phyloP scores from a whole-genome alignment of 2,113 vertebrate genomes.

The Arenaria interpres region DNA sequence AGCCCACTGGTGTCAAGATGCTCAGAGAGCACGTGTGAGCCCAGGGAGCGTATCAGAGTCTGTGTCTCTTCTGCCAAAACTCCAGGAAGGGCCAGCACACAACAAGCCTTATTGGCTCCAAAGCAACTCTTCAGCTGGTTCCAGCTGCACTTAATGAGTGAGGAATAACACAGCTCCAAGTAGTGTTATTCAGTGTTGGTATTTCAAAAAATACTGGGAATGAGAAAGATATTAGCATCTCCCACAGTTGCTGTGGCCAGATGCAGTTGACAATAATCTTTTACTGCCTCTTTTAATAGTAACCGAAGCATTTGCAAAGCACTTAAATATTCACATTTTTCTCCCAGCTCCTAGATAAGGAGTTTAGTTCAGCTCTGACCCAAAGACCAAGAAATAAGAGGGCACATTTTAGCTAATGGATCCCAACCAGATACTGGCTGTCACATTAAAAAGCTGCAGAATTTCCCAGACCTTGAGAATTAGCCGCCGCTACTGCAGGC shows the following conservation, averaged over 20 bases:
- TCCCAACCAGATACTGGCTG: background rate
- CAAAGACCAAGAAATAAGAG: background rate
- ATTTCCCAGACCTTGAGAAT: background rate
- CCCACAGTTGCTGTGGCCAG: background rate
- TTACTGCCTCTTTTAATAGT: background rate
- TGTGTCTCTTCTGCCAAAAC: background rate
- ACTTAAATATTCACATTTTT: background rate
- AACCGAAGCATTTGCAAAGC: background rate
- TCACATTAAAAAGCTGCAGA: background rate
- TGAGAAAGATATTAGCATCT: background rate
- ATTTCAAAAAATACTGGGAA: background rate
- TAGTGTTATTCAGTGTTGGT: background rate
- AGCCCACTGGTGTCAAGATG: background rate
- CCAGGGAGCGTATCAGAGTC: background rate
- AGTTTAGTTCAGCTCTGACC: background rate
- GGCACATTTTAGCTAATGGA: background rate
- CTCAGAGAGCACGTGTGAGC: background rate
- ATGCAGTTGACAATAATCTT: background rate
- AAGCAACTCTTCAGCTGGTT: background rate
- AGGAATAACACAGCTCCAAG: background rate
- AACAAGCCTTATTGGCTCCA: background rate
- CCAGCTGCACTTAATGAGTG: background rate
- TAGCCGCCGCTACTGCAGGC: background rate
- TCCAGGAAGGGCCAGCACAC: background rate
- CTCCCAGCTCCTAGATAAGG: background rate